Percentiles rank a stretch among this genome's conserved stretches.
These are phyloP conservation scores for Gonatopus flavifemur DNA, from an alignment of 1,140 invertebrate species.

Conservation along the genomic window DNA sequence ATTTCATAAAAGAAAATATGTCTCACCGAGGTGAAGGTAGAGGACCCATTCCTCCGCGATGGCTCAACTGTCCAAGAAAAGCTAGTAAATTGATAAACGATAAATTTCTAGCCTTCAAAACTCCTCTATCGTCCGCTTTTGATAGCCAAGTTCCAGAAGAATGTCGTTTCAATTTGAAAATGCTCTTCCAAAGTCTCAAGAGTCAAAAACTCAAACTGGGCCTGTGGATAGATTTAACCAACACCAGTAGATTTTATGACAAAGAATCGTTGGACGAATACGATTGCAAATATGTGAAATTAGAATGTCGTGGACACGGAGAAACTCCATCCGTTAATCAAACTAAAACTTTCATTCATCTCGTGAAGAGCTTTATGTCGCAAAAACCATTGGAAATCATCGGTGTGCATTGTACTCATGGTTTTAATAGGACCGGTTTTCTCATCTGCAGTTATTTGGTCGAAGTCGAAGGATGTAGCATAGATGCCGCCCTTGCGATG, in stretches of 20 bases:
- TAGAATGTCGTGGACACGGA: constrained; percentile 84
- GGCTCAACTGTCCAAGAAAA: constrained; percentile 91
- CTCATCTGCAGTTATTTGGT: constrained; percentile 90
- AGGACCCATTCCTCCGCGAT: constrained; percentile 80
- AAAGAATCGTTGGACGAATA: constrained; percentile 73
- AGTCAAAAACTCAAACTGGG: constrained; percentile 82
- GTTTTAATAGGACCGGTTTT: constrained; percentile 97
- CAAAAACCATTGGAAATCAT: constrained; percentile 79
- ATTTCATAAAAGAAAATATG: too few relatives aligned
- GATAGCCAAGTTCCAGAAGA: constrained; percentile 79
- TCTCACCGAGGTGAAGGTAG: constrained; percentile 23
- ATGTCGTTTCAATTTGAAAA: constrained; percentile 79
- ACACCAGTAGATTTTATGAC: constrained; percentile 92
- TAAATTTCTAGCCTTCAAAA: constrained; percentile 92
- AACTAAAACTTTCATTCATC: constrained; percentile 73
- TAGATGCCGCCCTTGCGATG: constrained; percentile 76
- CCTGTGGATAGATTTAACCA: constrained; percentile 95
- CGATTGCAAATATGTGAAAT: constrained; percentile 80
- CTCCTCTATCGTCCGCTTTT: constrained; percentile 77
- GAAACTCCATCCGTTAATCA: constrained; percentile 79
- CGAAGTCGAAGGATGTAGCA: constrained; percentile 72
- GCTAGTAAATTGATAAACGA: constrained; percentile 71
- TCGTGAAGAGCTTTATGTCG: constrained; percentile 78
- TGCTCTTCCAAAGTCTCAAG: constrained; percentile 77
- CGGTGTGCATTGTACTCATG: constrained; percentile 97